Conservation (phyloP, 2,888 invertebrate species). For the Doris montereyensis region DNA sequence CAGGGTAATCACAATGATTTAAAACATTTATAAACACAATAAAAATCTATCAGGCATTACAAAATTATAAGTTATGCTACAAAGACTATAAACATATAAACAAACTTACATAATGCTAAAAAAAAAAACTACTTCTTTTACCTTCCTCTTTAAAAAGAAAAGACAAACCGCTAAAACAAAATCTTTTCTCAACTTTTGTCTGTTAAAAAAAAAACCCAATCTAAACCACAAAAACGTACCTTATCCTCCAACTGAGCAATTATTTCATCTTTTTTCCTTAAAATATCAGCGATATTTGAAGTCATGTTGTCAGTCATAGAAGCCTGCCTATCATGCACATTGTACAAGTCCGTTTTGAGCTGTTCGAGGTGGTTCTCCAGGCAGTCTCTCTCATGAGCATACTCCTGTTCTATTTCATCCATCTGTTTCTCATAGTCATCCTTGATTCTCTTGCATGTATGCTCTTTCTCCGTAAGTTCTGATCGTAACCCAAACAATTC, state of each 20-base stretch:
- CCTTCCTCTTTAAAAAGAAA: too few species aligned
- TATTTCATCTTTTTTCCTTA: slow-evolving; percentile 91
- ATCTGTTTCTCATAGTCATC: slow-evolving; percentile 59
- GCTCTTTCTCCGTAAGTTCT: slow-evolving; percentile 55
- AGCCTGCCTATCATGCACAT: slow-evolving; percentile 83
- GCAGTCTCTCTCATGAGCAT: slow-evolving; percentile 67
- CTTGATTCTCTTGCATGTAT: slow-evolving; percentile 55
- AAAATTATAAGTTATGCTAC: too few species aligned
- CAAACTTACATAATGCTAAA: too few species aligned
- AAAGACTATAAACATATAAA: too few species aligned
- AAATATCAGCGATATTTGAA: slow-evolving; percentile 74
- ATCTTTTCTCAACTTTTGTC: too few species aligned
- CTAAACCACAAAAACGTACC: too few species aligned
- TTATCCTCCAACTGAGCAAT: slow-evolving; percentile 91
- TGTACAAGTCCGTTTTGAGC: slow-evolving; percentile 82
- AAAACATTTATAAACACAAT: too few species aligned
- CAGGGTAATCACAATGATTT: too few species aligned
- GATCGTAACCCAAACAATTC: slow-evolving; percentile 42
- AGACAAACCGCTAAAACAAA: too few species aligned
- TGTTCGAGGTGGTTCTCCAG: slow-evolving; percentile 79
- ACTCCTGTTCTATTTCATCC: slow-evolving; percentile 62
- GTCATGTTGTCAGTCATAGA: slow-evolving; percentile 63
- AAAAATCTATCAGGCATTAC: too few species aligned
- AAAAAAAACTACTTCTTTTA: too few species aligned
- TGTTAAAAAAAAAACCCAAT: too few species aligned